These are phyloP conservation scores for Phalanger gymnotis DNA, from an alignment of 2,797 vertebrate genomes.

Conservation along the genomic window DNA sequence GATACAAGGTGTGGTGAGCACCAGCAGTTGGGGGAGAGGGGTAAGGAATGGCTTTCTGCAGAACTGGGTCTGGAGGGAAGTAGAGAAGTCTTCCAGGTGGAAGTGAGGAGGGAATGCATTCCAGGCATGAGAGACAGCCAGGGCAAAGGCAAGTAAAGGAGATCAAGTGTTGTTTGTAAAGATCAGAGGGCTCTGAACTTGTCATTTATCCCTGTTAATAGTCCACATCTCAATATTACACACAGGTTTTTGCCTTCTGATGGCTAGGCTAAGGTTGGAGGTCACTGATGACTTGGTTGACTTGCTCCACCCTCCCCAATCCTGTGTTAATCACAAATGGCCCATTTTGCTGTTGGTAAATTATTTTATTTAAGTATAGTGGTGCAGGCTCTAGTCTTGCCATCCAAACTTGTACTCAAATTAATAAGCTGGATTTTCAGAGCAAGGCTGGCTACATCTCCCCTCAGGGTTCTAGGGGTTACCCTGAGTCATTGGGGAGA, in stretches of 20 bases:
- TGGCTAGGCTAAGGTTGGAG: not conserved
- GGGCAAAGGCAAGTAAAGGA: not conserved
- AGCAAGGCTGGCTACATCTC: not conserved
- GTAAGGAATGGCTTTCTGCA: not conserved
- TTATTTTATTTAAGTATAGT: not conserved
- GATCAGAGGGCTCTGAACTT: not conserved
- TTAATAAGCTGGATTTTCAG: not conserved
- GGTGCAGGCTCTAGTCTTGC: not conserved
- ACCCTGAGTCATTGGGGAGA: not conserved
- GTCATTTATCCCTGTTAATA: not conserved
- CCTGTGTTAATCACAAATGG: not conserved
- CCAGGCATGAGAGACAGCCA: not conserved
- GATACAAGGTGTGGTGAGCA: not conserved
- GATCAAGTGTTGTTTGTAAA: too few relatives aligned
- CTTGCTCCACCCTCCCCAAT: not conserved
- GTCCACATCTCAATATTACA: not conserved
- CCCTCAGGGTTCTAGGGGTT: not conserved
- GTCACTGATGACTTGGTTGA: not conserved
- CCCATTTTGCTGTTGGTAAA: not conserved
- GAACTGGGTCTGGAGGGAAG: not conserved
- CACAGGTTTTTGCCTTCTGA: not conserved
- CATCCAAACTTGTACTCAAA: not conserved
- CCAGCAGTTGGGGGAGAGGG: not conserved
- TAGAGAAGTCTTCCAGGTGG: not conserved
- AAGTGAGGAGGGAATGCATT: not conserved